These are phyloP conservation scores for Platynereis dumerilii DNA, from an alignment of 2,888 invertebrate genomes.

Conservation along the genomic window DNA sequence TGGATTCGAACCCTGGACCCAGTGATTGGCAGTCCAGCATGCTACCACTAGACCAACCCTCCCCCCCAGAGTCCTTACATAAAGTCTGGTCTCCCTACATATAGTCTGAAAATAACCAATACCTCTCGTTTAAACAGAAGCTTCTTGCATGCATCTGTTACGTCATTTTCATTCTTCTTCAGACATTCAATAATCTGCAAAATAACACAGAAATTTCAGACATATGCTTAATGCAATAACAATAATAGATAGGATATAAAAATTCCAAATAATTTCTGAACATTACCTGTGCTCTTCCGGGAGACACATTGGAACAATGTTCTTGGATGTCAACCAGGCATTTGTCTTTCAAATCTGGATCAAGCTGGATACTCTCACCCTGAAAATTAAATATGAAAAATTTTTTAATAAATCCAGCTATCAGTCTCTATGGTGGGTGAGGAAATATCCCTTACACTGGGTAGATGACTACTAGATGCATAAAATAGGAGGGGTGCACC, in stretches of 20 bases:
- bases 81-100: no score
- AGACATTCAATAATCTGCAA: constrained; percentile 66
- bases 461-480: no score
- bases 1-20: no score
- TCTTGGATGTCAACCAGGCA: constrained; percentile 50
- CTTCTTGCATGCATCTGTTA: constrained; percentile 72
- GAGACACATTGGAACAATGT: constrained; percentile 46
- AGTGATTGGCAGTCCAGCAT: no score
- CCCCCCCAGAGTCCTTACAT: no score
- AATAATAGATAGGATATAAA: no score
- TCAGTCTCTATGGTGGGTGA: neutral
- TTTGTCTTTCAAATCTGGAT: constrained; percentile 57
- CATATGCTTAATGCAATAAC: neutral
- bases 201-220: no score
- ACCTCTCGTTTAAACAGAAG: constrained; percentile 80
- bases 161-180: constrained; percentile 67
- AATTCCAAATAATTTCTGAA: no score
- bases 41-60: no score
- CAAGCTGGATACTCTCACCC: constrained; percentile 81
- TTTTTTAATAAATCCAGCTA: neutral
- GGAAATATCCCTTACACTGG: no score
- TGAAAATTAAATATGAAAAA: constrained; percentile 65
- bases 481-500: no score
- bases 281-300: constrained; percentile 58
- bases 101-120: no score